A percentile compares a stretch with the other conserved stretches of the same genome.
phyloP scores from a whole-genome alignment of 2,888 invertebrate genomes.

The Linnaemya tessellans region DNA sequence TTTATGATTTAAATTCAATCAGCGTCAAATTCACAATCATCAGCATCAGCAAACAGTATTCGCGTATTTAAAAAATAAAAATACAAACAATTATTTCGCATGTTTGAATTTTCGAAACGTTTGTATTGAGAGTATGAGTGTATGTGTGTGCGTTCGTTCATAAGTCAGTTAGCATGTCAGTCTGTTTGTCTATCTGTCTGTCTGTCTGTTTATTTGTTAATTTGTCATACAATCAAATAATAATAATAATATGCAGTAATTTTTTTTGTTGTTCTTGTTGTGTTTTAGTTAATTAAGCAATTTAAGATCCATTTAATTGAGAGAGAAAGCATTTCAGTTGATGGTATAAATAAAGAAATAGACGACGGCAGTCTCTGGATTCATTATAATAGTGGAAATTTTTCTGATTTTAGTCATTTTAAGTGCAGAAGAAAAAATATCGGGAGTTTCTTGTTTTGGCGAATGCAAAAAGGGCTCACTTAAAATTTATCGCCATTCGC shows the following conservation, averaged over 20 bases:
- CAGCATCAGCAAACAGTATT: constrained; percentile 21
- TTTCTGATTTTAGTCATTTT: too few species aligned
- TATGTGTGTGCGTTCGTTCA: not conserved
- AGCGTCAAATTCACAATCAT: constrained; percentile 25
- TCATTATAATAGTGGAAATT: not conserved
- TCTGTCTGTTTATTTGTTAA: not conserved
- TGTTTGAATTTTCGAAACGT: constrained; percentile 14
- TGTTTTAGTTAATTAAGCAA: constrained; percentile 68
- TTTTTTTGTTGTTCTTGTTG: constrained; percentile 36
- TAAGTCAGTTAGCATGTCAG: constrained; percentile 23
- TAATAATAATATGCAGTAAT: constrained; percentile 19
- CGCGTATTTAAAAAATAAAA: constrained; percentile 3
- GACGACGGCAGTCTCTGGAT: constrained; percentile 4
- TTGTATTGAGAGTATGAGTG: not conserved
- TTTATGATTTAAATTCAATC: constrained; percentile 43
- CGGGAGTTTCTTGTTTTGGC: too few species aligned
- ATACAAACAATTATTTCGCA: constrained; percentile 13
- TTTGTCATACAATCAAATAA: constrained; percentile 39
- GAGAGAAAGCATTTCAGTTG: constrained; percentile 66
- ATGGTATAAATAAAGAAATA: not conserved
- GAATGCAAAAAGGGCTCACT: too few species aligned
- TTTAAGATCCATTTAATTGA: constrained; percentile 68
- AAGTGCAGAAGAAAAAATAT: too few species aligned
- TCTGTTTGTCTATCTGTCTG: not conserved
- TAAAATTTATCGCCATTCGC: too few species aligned